Percentiles rank a stretch among this genome's conserved stretches.
These are phyloP conservation scores for Naso thynnoides DNA, from an alignment of 2,797 vertebrate genomes.

Conservation along the genomic window DNA sequence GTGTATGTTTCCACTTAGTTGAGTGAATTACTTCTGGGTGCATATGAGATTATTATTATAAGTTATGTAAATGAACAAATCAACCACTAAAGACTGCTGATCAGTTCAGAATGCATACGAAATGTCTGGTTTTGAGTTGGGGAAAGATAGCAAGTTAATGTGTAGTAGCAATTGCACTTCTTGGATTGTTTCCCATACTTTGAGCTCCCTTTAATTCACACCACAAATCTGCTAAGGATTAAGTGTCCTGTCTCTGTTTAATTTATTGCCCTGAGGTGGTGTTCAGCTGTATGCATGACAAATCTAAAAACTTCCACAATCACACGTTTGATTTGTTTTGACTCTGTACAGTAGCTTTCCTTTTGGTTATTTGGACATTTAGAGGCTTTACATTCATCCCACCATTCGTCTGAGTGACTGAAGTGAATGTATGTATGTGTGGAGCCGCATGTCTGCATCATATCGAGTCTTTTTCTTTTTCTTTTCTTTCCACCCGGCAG, in stretches of 20 bases:
- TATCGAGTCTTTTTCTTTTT: constrained; percentile 54
- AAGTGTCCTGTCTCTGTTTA: constrained; percentile 14
- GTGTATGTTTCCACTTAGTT: constrained; percentile 75
- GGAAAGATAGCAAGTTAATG: constrained; percentile 30
- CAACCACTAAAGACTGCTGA: constrained; percentile 63
- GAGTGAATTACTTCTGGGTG: constrained; percentile 75
- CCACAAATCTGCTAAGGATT: constrained; percentile 26
- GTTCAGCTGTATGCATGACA: constrained; percentile 8
- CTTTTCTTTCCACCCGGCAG: constrained; percentile 78
- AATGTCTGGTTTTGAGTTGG: constrained; percentile 39
- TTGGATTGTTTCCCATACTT: constrained; percentile 27
- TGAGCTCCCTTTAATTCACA: constrained; percentile 27
- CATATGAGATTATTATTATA: constrained; percentile 76
- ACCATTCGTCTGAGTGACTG: constrained; percentile 60
- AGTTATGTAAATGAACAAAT: constrained; percentile 78
- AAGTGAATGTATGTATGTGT: constrained; percentile 60
- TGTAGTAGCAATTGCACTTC: constrained; percentile 7
- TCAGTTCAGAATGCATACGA: constrained; percentile 67
- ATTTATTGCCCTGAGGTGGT: constrained; percentile 25
- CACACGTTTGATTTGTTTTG: constrained; percentile 13
- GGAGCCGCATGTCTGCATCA: constrained; percentile 70
- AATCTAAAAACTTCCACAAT: constrained; percentile 16
- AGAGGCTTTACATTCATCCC: constrained; percentile 40
- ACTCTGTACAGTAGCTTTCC: not conserved
- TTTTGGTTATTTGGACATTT: constrained; percentile 14